Evolutionary conservation across 2,797 vertebrate genomes (phyloP).

Genomic region (Gobionotothen gibberifrons): DNA sequence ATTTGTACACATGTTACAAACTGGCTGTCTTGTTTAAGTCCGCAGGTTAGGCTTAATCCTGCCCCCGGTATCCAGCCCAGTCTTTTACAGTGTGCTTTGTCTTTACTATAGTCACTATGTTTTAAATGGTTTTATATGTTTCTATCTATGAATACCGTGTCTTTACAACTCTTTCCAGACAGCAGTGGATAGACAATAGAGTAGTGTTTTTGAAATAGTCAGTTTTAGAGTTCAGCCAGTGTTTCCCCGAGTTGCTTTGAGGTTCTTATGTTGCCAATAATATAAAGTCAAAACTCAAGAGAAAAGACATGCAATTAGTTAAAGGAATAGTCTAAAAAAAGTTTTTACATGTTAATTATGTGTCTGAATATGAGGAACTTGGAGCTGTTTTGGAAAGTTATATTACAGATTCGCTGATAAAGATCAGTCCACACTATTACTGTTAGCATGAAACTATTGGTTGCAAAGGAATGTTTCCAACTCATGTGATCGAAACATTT

Average conservation of each 20-base stretch:
- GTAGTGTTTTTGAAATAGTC: conserved; percentile 67
- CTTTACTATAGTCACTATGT: conserved; percentile 63
- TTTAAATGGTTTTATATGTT: conserved; percentile 82
- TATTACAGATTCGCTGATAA: neutral
- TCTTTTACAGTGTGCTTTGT: conserved; percentile 67
- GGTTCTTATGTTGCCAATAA: conserved; percentile 59
- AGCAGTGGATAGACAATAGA: conserved; percentile 63
- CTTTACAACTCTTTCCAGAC: conserved; percentile 61
- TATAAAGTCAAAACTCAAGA: conserved; percentile 60
- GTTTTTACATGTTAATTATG: neutral
- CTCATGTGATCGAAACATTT: no score
- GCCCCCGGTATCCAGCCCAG: conserved; percentile 56
- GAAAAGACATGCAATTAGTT: conserved; percentile 27
- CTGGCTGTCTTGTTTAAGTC: conserved; percentile 25
- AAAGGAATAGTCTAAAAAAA: neutral
- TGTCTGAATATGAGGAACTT: neutral
- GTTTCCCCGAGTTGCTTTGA: conserved; percentile 64
- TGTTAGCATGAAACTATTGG: no score
- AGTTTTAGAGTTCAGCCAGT: conserved; percentile 57
- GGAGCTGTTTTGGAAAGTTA: neutral
- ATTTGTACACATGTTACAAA: conserved; percentile 21
- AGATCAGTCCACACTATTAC: no score
- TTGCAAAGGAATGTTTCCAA: no score
- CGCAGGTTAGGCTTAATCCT: conserved; percentile 51
- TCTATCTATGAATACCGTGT: conserved; percentile 79